A percentile compares a stretch with the other conserved stretches of the same genome.
phyloP scores from a whole-genome alignment of 2,113 vertebrate species.

The Halichoeres trimaculatus region DNA sequence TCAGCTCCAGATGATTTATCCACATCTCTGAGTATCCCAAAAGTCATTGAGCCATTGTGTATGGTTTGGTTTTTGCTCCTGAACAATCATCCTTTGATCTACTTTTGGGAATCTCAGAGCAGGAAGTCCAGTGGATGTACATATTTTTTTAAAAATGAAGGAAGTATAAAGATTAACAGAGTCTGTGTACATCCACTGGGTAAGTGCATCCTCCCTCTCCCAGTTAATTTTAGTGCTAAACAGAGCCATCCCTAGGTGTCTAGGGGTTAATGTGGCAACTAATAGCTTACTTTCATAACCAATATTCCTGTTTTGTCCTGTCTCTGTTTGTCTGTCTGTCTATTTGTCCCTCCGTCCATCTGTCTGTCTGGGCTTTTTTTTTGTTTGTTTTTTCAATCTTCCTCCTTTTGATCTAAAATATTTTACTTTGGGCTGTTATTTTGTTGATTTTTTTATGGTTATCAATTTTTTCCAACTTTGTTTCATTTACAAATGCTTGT shows the following conservation, averaged over 20 bases:
- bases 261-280: constrained; percentile 55
- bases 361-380: constrained; percentile 44
- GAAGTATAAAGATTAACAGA: background rate
- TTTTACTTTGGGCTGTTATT: constrained; percentile 63
- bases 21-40: constrained; percentile 47
- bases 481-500: constrained; percentile 67
- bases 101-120: constrained; percentile 55
- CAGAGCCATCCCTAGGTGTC: constrained; percentile 37
- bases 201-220: constrained; percentile 29
- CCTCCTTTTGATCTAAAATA: constrained; percentile 64
- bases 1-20: constrained; percentile 67
- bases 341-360: constrained; percentile 69
- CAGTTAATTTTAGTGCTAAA: constrained; percentile 37
- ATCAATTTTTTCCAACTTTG: constrained; percentile 37
- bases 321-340: constrained; percentile 76
- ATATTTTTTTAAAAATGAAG: background rate
- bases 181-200: constrained; percentile 35
- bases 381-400: constrained; percentile 74
- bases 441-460: constrained; percentile 15
- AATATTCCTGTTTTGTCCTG: constrained; percentile 80
- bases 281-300: constrained; percentile 74
- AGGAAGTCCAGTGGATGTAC: constrained; percentile 50
- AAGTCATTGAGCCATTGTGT: constrained; percentile 2
- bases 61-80: constrained; percentile 15
- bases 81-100: constrained; percentile 1